Conservation (phyloP, 1,140 invertebrate genomes). For the Chionoecetes opilio region DNA sequence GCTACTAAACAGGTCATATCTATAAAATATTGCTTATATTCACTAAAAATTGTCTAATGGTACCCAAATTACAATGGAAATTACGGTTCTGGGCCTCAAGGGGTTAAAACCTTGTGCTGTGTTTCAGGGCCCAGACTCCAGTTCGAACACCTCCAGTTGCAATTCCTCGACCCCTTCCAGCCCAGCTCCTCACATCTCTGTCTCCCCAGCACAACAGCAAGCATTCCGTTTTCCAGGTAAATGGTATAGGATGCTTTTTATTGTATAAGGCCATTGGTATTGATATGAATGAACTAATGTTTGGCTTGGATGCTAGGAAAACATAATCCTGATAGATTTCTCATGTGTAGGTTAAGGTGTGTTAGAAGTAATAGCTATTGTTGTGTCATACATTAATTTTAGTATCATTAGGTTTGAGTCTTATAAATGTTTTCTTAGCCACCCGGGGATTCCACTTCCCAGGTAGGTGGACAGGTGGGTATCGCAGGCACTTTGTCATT, state of each 20-base stretch:
- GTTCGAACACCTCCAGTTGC: slow-evolving; percentile 97
- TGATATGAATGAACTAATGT: no score
- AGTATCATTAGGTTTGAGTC: not conserved
- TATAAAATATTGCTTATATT: no score
- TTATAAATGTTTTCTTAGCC: slow-evolving; percentile 60
- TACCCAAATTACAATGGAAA: no score
- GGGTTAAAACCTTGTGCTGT: not conserved
- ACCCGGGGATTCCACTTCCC: slow-evolving; percentile 76
- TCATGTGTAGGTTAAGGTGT: no score
- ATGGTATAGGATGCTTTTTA: not conserved
- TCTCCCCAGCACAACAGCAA: slow-evolving; percentile 72
- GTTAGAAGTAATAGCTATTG: not conserved
- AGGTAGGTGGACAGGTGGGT: slow-evolving; percentile 51
- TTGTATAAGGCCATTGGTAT: not conserved
- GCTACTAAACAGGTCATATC: no score
- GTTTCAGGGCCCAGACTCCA: slow-evolving; percentile 89
- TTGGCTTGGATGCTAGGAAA: no score
- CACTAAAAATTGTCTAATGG: no score
- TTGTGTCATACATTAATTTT: slow-evolving; percentile 14
- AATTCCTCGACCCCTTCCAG: slow-evolving; percentile 98
- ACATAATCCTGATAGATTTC: no score
- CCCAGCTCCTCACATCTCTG: slow-evolving; percentile 87
- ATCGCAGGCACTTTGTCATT: not conserved
- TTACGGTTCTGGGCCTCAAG: no score
- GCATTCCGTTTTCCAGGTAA: slow-evolving; percentile 78